Percentiles rank a stretch among this genome's conserved stretches.
phyloP scores from a whole-genome alignment of 2,113 vertebrate species.

The Pangasianodon hypophthalmus region DNA sequence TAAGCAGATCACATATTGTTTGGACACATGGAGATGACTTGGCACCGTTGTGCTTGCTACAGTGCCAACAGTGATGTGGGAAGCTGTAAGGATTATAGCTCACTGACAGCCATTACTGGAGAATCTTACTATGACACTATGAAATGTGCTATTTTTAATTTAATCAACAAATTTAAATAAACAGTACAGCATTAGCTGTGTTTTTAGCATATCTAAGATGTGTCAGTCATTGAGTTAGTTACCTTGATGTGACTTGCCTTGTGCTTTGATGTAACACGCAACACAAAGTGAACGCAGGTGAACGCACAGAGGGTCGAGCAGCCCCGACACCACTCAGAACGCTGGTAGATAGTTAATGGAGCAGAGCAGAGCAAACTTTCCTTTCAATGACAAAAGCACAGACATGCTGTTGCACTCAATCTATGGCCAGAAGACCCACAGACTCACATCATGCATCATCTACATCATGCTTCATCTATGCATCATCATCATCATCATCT shows the following conservation, averaged over 20 bases:
- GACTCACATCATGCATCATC: neutral
- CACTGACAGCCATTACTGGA: neutral
- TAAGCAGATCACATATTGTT: neutral
- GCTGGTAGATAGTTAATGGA: neutral
- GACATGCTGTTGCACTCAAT: neutral
- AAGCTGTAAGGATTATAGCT: neutral
- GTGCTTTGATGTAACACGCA: neutral
- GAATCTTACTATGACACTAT: neutral
- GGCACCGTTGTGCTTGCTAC: neutral
- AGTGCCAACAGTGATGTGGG: slow-evolving; percentile 3
- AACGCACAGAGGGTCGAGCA: too few relatives aligned
- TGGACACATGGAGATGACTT: slow-evolving; percentile 11
- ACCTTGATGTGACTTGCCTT: neutral
- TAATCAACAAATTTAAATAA: neutral
- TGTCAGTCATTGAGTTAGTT: neutral
- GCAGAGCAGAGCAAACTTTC: neutral
- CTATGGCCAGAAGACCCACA: neutral
- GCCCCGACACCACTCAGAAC: too few relatives aligned
- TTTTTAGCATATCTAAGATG: neutral
- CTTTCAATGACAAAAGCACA: neutral
- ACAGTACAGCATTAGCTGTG: neutral
- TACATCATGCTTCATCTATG: neutral
- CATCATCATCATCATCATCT: neutral
- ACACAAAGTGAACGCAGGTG: neutral
- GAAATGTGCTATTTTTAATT: neutral